These are phyloP conservation scores for Drosophila seguyi DNA, from an alignment of 1,140 invertebrate species.

Conservation along the genomic window DNA sequence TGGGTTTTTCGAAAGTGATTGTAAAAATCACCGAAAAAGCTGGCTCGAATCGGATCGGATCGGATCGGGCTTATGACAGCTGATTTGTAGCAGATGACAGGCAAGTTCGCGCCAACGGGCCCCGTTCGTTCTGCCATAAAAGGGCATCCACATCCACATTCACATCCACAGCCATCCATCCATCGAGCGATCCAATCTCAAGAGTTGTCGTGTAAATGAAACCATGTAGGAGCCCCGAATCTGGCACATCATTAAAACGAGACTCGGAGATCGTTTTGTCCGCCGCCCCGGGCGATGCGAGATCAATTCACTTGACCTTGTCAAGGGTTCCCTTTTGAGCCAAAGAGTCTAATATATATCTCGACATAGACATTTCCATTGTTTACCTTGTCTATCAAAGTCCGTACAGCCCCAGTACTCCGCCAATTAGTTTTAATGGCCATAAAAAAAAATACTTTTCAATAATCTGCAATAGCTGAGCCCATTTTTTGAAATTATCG, in stretches of 20 bases:
- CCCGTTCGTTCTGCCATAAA: conserved; percentile 71
- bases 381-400: conserved; percentile 49
- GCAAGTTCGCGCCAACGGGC: conserved; percentile 74
- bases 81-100: conserved; percentile 83
- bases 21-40: conserved; percentile 63
- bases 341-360: conserved; percentile 14
- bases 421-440: conserved; percentile 72
- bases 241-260: conserved; percentile 76
- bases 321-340: conserved; percentile 43
- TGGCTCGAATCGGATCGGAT: conserved; percentile 34
- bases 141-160: conserved; percentile 38
- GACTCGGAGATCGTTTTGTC: conserved; percentile 48
- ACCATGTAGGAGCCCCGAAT: conserved; percentile 54
- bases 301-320: conserved; percentile 69
- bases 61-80: conserved; percentile 81
- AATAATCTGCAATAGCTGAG: conserved; percentile 43
- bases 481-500: conserved; percentile 28
- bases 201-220: conserved; percentile 61
- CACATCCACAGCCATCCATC: conserved; percentile 5
- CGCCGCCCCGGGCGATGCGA: conserved; percentile 29
- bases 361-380: conserved; percentile 51
- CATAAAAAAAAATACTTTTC: conserved; percentile 44
- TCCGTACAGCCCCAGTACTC: conserved; percentile 16
- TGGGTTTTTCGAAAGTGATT: conserved; percentile 74
- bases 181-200: conserved; percentile 43